These are phyloP conservation scores for Elgaria multicarinata DNA, from an alignment of 2,113 vertebrate genomes.

Conservation along the genomic window DNA sequence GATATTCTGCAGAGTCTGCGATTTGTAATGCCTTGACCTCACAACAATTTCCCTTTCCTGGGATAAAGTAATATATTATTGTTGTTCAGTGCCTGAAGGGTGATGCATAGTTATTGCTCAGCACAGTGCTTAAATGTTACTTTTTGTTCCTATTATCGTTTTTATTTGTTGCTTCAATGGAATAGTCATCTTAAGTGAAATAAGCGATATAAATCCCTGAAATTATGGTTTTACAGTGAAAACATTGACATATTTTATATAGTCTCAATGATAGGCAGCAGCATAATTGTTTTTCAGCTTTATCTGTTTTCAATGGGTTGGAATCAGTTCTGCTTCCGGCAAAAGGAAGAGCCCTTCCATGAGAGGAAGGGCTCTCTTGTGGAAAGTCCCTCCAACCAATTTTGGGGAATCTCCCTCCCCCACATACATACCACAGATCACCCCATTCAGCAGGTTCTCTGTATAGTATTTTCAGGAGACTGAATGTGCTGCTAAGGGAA, in stretches of 20 bases:
- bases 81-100: not conserved
- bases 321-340: too few relatives aligned
- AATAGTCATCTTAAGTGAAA: conserved; percentile 53
- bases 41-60: not conserved
- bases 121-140: conserved; percentile 2
- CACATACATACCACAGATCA: too few relatives aligned
- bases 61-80: conserved; percentile 13
- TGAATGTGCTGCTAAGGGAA: too few relatives aligned
- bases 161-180: conserved; percentile 50
- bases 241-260: conserved; percentile 8
- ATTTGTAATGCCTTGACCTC: not conserved
- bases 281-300: not conserved
- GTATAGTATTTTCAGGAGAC: too few relatives aligned
- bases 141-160: conserved; percentile 24
- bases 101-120: conserved; percentile 26
- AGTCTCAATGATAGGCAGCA: not conserved
- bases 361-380: too few relatives aligned
- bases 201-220: conserved; percentile 56
- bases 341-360: too few relatives aligned
- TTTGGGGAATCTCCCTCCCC: too few relatives aligned
- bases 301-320: not conserved
- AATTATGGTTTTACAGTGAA: conserved; percentile 19
- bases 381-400: too few relatives aligned
- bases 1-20: not conserved
- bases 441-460: too few relatives aligned